Percentiles rank a stretch among this genome's conserved stretches.
These are phyloP conservation scores for Cotesia vestalis DNA, from an alignment of 1,140 invertebrate species.

Conservation along the genomic window DNA sequence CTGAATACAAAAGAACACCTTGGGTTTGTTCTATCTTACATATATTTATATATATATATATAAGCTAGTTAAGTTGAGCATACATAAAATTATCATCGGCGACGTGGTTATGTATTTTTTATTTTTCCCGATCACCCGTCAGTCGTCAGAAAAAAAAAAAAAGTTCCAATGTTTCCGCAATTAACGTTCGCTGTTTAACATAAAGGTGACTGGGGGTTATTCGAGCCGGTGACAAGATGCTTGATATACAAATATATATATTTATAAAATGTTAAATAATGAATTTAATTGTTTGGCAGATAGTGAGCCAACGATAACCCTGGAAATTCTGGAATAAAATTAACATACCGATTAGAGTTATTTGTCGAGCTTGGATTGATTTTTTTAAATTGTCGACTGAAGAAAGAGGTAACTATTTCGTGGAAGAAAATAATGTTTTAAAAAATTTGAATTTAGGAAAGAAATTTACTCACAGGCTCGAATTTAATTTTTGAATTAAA, in stretches of 20 bases:
- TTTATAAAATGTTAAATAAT: too few relatives aligned
- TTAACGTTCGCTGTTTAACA: conserved; percentile 57
- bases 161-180: conserved; percentile 62
- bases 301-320: too few relatives aligned
- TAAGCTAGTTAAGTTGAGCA: conserved; percentile 4
- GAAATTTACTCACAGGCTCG: too few relatives aligned
- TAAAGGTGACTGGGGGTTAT: conserved; percentile 54
- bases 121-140: conserved; percentile 12
- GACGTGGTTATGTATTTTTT: background rate
- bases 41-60: too few relatives aligned
- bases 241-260: too few relatives aligned
- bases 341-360: conserved; percentile 25
- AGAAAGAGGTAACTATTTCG: too few relatives aligned
- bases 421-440: too few relatives aligned
- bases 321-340: conserved; percentile 31
- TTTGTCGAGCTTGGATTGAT: too few relatives aligned
- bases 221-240: conserved; percentile 42
- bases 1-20: background rate
- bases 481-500: too few relatives aligned
- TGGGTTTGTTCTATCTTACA: conserved; percentile 7
- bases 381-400: too few relatives aligned
- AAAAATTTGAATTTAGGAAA: too few relatives aligned
- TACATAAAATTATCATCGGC: conserved; percentile 27
- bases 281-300: too few relatives aligned
- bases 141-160: background rate